A percentile compares a stretch with the other conserved stretches of the same genome.
phyloP scores from a whole-genome alignment of 2,888 invertebrate species.

The Phania funesta region DNA sequence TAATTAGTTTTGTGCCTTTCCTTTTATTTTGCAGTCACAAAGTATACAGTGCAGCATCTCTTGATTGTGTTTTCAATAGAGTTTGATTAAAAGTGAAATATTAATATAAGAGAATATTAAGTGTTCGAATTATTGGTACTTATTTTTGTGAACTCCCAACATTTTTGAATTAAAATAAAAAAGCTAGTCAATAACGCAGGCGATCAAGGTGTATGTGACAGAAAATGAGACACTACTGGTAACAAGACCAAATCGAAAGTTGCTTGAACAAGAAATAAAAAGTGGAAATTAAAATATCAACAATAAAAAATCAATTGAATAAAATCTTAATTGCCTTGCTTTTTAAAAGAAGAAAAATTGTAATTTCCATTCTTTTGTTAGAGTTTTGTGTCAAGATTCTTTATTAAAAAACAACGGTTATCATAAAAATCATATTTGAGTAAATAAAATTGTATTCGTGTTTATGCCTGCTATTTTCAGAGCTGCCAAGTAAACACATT shows the following conservation, averaged over 20 bases:
- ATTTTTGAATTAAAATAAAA: not conserved
- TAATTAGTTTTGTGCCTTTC: conserved; percentile 35
- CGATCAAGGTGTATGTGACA: not conserved
- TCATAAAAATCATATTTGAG: conserved; percentile 1
- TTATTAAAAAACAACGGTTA: conserved; percentile 30
- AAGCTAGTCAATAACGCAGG: not conserved
- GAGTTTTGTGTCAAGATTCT: too few relatives aligned
- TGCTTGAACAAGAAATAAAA: conserved; percentile 2
- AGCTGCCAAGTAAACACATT: too few relatives aligned
- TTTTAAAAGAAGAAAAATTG: too few relatives aligned
- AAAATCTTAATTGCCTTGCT: not conserved
- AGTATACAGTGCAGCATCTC: conserved; percentile 17
- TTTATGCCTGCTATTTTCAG: too few relatives aligned
- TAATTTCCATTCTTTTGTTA: too few relatives aligned
- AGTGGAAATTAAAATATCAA: not conserved
- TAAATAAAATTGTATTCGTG: not conserved
- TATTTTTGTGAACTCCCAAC: not conserved
- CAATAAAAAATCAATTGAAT: not conserved
- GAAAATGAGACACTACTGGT: not conserved
- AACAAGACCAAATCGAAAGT: conserved; percentile 26
- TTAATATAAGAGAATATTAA: not conserved
- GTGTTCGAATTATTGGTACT: not conserved
- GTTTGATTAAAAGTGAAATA: conserved; percentile 3
- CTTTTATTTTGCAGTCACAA: not conserved
- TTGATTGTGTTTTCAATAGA: not conserved